Evolutionary conservation across 1,140 invertebrate species (phyloP), one percentile per base, ranked within the genome.

Genomic region (Calephelis nemesis): DNA sequence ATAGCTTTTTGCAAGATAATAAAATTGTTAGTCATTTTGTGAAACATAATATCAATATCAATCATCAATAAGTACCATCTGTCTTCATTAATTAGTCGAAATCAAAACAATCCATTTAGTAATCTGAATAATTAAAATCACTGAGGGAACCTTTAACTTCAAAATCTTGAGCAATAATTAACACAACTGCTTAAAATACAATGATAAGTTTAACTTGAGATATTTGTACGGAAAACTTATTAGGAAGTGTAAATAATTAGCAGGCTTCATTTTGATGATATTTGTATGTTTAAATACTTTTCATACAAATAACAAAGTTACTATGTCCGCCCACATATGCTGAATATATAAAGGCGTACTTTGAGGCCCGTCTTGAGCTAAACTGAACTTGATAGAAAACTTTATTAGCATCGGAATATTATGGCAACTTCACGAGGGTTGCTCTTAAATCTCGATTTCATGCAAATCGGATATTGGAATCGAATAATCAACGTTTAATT

Each of bases 101-200:
- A 30, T 54, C 52, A 11, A 54, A 54, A 54, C 52, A 30, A 11
- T 54, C 52, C 52, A 30, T 54, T 54, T 10, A 54, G 15, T 54
- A 54, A 54, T 10, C 7, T 54, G 52, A 54, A 54, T 54, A 54
- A 54, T 54, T 54, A 54, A 54, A 54, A 54, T 54, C 52, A 19
- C 52, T 30, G 4, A 54, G 19, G 9, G 52, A 54, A 15, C 52
- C 52, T 30, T 54, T 19, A 54, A 54, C 15, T 54, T 19, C 50
- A 54, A 13, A 54, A 54, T 54, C 15, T 19, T 30, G 19, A 19
- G 52, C 7, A 45, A 45, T 45, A 45, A 45, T 45, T 45, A 45
- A 7, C 8, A 45, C 42, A 54, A 19, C 19, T 54, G 52, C 11
- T 54, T 9, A 15, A 54, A 54, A 10, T 54, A 13, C 15, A 30